A percentile compares a stretch with the other conserved stretches of the same genome.
Conservation (phyloP, 2,888 invertebrate species). For the Caenorhabditis imperialis region DNA sequence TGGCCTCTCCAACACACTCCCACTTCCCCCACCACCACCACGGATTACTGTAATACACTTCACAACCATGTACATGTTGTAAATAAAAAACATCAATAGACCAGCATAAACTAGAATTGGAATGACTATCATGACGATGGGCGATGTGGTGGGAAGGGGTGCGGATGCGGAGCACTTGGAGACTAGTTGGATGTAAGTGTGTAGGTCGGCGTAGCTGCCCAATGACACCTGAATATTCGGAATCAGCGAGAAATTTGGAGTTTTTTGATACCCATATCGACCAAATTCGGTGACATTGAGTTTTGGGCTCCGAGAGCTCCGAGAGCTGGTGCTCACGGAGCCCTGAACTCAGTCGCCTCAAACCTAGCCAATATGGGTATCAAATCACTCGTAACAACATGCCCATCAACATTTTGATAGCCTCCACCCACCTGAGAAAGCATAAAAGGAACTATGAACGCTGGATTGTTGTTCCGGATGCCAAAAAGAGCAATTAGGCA, state of each 20-base stretch:
- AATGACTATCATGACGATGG: constrained; percentile 46
- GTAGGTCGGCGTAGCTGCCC: constrained; percentile 52
- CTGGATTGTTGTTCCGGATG: constrained; percentile 41
- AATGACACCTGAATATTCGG: constrained; percentile 45
- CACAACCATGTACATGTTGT: constrained; percentile 48
- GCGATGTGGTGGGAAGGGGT: constrained; percentile 29
- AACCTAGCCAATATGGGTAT: no score
- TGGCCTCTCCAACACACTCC: not conserved
- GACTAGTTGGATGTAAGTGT: constrained; percentile 54
- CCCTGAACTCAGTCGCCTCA: not conserved
- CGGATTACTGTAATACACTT: constrained; percentile 47
- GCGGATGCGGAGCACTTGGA: constrained; percentile 29
- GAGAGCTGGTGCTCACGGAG: not conserved
- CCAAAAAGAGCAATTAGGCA: constrained; percentile 43
- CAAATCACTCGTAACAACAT: no score
- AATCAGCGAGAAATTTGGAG: no score
- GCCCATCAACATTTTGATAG: no score
- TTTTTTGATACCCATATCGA: no score
- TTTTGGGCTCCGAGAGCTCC: not conserved
- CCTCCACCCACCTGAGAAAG: constrained; percentile 37
- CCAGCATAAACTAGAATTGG: constrained; percentile 49
- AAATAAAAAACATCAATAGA: constrained; percentile 45
- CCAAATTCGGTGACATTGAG: not conserved
- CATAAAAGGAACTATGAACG: constrained; percentile 51
- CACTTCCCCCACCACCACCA: constrained; percentile 21